Percentiles rank a stretch among this genome's conserved stretches.
Evolutionary conservation across 2,888 invertebrate genomes (phyloP).

Genomic region (Drosophila glabriapex): DNA sequence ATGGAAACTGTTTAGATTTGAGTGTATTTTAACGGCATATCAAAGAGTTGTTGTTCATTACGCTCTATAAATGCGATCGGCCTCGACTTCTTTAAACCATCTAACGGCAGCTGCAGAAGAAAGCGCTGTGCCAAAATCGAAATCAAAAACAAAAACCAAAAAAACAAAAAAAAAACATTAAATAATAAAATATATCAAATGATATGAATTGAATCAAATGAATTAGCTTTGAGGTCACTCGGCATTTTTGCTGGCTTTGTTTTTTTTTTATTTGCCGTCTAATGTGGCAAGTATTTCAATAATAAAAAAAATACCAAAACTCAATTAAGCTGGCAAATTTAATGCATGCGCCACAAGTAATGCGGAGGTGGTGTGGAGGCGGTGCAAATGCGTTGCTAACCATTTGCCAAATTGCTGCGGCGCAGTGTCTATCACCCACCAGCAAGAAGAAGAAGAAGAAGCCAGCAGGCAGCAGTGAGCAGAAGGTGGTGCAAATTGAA

Average conservation of each 20-base stretch:
- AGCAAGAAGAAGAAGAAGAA: conserved; percentile 6
- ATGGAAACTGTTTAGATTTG: background rate
- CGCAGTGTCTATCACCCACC: conserved; percentile 26
- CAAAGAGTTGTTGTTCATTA: conserved; percentile 43
- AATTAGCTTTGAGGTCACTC: conserved; percentile 63
- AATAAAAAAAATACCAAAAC: conserved; percentile 31
- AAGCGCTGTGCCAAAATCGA: conserved; percentile 61
- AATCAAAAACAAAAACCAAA: conserved; percentile 3
- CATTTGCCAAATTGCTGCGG: conserved; percentile 49
- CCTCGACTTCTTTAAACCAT: conserved; percentile 31
- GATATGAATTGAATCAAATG: conserved; percentile 55
- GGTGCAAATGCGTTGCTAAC: conserved; percentile 42
- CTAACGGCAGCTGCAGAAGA: conserved; percentile 58
- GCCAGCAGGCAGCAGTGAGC: background rate
- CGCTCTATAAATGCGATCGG: conserved; percentile 62
- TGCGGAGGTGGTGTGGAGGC: conserved; percentile 34
- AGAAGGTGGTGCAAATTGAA: conserved; percentile 28
- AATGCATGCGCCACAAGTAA: conserved; percentile 14
- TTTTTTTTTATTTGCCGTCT: background rate
- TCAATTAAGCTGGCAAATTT: conserved; percentile 57
- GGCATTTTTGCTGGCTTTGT: conserved; percentile 8
- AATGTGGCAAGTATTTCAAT: conserved; percentile 41
- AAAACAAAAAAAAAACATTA: conserved; percentile 2
- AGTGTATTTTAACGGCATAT: conserved; percentile 23
- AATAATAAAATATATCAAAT: conserved; percentile 34